Conservation (phyloP, 2,797 vertebrate species). For the Poeciliopsis turneri region DNA sequence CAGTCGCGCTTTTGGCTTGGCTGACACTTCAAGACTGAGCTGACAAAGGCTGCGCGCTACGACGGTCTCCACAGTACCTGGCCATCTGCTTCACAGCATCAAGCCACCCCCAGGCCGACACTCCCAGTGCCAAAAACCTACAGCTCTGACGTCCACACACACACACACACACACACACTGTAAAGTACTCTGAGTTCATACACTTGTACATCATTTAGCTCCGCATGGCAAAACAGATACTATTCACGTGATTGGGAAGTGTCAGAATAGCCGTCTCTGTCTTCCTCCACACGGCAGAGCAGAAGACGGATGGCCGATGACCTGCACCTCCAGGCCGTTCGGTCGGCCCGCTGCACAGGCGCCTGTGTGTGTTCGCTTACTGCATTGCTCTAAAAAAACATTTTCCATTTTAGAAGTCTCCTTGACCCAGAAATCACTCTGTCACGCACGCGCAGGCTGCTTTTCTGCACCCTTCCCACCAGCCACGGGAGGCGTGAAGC, state of each 20-base stretch:
- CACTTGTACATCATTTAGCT: conserved; percentile 13
- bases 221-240: not conserved
- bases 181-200: conserved; percentile 17
- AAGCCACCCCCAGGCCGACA: conserved; percentile 56
- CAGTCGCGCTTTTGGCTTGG: conserved; percentile 45
- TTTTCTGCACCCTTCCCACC: conserved; percentile 56
- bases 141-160: conserved; percentile 60
- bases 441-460: conserved; percentile 1
- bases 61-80: conserved; percentile 66
- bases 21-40: conserved; percentile 50
- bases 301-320: conserved; percentile 52
- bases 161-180: conserved; percentile 36
- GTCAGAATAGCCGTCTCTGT: conserved; percentile 38
- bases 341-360: conserved; percentile 35
- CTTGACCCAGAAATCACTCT: conserved; percentile 80
- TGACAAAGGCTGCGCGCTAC: conserved; percentile 61
- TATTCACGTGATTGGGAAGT: conserved; percentile 10
- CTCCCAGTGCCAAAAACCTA: conserved; percentile 62
- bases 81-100: conserved; percentile 83
- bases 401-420: conserved; percentile 74
- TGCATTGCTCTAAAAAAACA: conserved; percentile 70
- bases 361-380: conserved; percentile 46
- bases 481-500: conserved; percentile 56
- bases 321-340: conserved; percentile 44
- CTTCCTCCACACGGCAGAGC: conserved; percentile 42